Percentiles rank a stretch among this genome's conserved stretches.
Conservation (phyloP, 2,888 invertebrate genomes). For the Tenodera sinensis region DNA sequence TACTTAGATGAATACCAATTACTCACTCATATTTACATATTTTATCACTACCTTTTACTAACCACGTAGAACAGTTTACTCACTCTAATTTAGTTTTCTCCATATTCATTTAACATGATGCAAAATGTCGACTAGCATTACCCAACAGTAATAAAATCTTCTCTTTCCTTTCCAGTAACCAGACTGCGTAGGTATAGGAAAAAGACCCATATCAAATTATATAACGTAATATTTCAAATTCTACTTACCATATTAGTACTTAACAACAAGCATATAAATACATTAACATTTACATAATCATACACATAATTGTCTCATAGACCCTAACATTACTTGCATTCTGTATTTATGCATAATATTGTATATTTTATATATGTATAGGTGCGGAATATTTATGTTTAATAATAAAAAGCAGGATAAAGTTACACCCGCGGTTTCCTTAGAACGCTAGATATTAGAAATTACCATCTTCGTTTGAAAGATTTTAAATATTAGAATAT, state of each 20-base stretch:
- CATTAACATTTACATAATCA: constrained; percentile 18
- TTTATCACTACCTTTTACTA: too few relatives aligned
- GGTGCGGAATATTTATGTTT: constrained; percentile 5
- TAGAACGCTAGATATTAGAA: constrained; percentile 14
- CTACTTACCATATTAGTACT: not conserved
- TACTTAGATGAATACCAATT: too few relatives aligned
- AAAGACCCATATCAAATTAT: constrained; percentile 3
- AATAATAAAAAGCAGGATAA: constrained; percentile 17
- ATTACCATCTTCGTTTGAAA: constrained; percentile 18
- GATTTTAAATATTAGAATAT: constrained; percentile 29
- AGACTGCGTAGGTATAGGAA: not conserved
- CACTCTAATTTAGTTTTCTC: too few relatives aligned
- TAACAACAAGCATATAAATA: constrained; percentile 19
- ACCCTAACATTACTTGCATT: constrained; percentile 3
- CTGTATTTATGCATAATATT: constrained; percentile 5
- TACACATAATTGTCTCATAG: constrained; percentile 5
- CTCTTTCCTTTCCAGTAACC: not conserved
- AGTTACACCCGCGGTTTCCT: constrained; percentile 11
- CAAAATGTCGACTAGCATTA: not conserved
- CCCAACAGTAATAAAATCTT: not conserved
- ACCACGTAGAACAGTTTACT: too few relatives aligned
- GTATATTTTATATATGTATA: not conserved
- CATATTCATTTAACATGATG: not conserved
- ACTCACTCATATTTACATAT: too few relatives aligned
- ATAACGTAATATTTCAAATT: not conserved